Conservation (phyloP, 2,113 vertebrate genomes). For the Cinclus cinclus region DNA sequence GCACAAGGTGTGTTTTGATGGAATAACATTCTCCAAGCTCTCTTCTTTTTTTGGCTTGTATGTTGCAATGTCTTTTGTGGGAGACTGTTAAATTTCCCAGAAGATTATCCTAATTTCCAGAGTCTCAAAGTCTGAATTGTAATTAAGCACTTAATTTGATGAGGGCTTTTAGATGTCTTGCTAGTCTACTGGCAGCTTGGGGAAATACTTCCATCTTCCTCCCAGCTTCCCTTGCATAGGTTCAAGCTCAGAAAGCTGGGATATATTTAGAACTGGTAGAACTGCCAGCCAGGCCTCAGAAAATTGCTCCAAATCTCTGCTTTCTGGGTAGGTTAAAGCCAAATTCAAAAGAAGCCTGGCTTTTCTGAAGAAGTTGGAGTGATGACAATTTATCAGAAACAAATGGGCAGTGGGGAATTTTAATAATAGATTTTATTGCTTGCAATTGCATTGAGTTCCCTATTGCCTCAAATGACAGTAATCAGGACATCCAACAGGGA, state of each 20-base stretch:
- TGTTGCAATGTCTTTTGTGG: conserved; percentile 34
- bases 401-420: neutral
- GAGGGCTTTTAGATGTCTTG: conserved; percentile 39
- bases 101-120: conserved; percentile 59
- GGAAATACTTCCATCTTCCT: conserved; percentile 36
- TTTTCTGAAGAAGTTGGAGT: neutral
- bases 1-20: neutral
- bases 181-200: conserved; percentile 33
- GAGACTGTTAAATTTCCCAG: conserved; percentile 48
- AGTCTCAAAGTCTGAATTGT: conserved; percentile 62
- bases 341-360: neutral
- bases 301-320: neutral
- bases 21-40: neutral
- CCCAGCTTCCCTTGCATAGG: neutral
- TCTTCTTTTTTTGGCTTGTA: conserved; percentile 17
- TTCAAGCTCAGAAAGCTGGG: conserved; percentile 5
- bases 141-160: conserved; percentile 67
- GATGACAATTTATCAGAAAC: neutral
- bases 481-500: neutral
- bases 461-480: neutral
- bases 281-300: neutral
- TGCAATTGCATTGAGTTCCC: neutral
- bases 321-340: neutral
- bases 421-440: neutral
- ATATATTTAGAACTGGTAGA: conserved; percentile 12